phyloP scores from a whole-genome alignment of 2,113 vertebrate genomes.

The Fulica atra region DNA sequence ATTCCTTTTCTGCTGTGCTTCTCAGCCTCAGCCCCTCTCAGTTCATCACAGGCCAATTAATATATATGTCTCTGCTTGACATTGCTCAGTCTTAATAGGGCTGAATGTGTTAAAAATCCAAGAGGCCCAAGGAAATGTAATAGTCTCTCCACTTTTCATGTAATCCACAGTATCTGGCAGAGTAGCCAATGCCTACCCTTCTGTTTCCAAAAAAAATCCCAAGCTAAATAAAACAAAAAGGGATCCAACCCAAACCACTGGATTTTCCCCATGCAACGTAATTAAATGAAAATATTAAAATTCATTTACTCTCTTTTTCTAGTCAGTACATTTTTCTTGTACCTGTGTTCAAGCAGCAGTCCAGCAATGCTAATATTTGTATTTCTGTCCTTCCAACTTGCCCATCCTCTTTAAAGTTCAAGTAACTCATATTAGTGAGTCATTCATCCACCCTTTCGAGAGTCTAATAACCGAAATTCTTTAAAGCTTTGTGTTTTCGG shows the following conservation, averaged over 20 bases:
- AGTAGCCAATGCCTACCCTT: not conserved
- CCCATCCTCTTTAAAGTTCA: slow-evolving; percentile 56
- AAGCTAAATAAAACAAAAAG: not conserved
- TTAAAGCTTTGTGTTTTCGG: slow-evolving; percentile 37
- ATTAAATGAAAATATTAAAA: not conserved
- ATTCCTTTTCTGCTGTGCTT: not conserved
- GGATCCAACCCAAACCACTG: not conserved
- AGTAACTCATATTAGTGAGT: slow-evolving; percentile 8
- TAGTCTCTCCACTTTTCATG: not conserved
- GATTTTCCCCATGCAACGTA: not conserved
- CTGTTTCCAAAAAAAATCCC: not conserved
- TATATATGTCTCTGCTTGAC: not conserved
- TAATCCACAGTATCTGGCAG: not conserved
- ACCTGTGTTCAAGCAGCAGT: not conserved
- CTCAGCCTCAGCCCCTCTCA: not conserved
- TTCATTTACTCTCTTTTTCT: not conserved
- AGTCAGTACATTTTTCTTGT: not conserved
- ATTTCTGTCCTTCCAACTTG: not conserved
- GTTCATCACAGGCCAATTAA: not conserved
- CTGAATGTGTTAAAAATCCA: not conserved
- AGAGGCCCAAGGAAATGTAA: not conserved
- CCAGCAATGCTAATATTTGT: not conserved
- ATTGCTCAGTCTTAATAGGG: not conserved
- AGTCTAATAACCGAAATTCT: slow-evolving; percentile 49
- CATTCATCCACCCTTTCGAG: slow-evolving; percentile 28